These are phyloP conservation scores for zebrafish (Danio rerio) DNA, from an alignment of 2,113 vertebrate species.

Conservation along the genomic window GRCz12tu NC_133189.1:31217001-31217500, in stretches of 20 bases:
- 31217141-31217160: constrained; percentile 77
- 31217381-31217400: constrained; percentile 15
- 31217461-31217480: constrained; percentile 29
- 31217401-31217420: constrained; percentile 1
- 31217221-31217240: constrained; percentile 21
- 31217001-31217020: constrained; percentile 85
- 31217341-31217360: constrained; percentile 7
- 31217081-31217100: constrained; percentile 81
- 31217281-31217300: background rate
- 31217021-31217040: constrained; percentile 81
- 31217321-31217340: constrained; percentile 9
- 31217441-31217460: constrained; percentile 18
- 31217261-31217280: constrained; percentile 74
- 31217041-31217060: constrained; percentile 81
- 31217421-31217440: constrained; percentile 22
- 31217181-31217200: constrained; percentile 80
- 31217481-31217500: constrained; percentile 23
- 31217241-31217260: constrained; percentile 63
- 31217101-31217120: constrained; percentile 84
- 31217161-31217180: constrained; percentile 74
- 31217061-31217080: constrained; percentile 85
- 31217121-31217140: constrained; percentile 81
- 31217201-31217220: constrained; percentile 66
- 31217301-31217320: constrained; percentile 28
- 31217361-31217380: constrained; percentile 28